Conservation (phyloP, 2,888 invertebrate species). For the Acanthoscelides obtectus region DNA sequence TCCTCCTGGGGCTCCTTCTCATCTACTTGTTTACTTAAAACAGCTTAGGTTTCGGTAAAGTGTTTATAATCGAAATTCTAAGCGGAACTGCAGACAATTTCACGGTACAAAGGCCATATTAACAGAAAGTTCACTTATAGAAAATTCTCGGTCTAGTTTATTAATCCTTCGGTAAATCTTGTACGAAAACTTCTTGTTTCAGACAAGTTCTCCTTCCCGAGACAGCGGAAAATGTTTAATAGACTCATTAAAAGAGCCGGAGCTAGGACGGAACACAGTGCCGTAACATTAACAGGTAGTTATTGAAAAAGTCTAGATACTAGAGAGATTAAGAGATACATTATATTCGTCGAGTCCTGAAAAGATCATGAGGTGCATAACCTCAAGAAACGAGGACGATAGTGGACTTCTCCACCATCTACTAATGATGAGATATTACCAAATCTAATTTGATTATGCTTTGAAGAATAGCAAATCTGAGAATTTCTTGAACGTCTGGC, state of each 20-base stretch:
- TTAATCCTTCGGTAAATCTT: slow-evolving; percentile 14
- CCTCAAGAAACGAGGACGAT: too few relatives aligned
- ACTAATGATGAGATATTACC: too few relatives aligned
- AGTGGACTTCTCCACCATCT: too few relatives aligned
- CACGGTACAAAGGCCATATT: neutral
- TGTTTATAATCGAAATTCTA: neutral
- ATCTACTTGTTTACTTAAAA: neutral
- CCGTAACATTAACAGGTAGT: too few relatives aligned
- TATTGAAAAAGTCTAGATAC: too few relatives aligned
- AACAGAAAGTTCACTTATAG: slow-evolving; percentile 14
- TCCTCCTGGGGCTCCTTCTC: too few relatives aligned
- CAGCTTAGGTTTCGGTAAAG: neutral
- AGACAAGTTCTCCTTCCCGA: slow-evolving; percentile 16
- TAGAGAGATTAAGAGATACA: too few relatives aligned
- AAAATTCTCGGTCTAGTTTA: slow-evolving; percentile 18
- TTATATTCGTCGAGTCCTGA: too few relatives aligned
- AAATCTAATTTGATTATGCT: too few relatives aligned
- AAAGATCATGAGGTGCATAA: too few relatives aligned
- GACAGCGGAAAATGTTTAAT: slow-evolving; percentile 18
- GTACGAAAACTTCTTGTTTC: slow-evolving; percentile 15
- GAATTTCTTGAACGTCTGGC: too few relatives aligned
- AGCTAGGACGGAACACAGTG: neutral
- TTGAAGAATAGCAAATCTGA: too few relatives aligned
- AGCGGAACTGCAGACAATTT: neutral
- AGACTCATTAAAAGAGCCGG: slow-evolving; percentile 11